Evolutionary conservation across 2,888 invertebrate species (phyloP), one percentile per base, ranked within the genome.

Genomic region (Lycia hirtaria): DNA sequence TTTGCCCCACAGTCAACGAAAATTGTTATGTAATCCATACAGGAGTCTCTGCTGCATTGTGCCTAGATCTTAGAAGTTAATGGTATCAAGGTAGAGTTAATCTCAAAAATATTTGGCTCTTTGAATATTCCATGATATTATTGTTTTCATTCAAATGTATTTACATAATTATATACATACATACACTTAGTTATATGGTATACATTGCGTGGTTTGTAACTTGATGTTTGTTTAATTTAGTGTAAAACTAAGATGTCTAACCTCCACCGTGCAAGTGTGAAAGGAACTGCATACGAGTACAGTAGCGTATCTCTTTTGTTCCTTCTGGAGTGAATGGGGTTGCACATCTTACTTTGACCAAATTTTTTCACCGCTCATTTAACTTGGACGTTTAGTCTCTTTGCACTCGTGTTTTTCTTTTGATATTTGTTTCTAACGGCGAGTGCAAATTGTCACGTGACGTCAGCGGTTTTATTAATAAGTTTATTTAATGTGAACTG

Each of bases 51-150:
- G 91, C 91, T 92, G 92, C 90, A 92, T 92, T 92, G 92, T 92
- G 92, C 92, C 92, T 92, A 92, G 92, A 92, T 92, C 88, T 91
- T 92, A 92, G 92, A 92, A 85, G 86, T 92, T 91, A 92, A 89
- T 88, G 86, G 89, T 91, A 89, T 90, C 88, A 89, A 89, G 87
- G 90, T 92, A 92, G 92, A 88, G 85, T 89, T 88, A 88, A 91
- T 91, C 91, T 92, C 92, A 92, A 85, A 92, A 85, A 88, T 87
- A 88, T 90, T 92, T 90, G 90, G 91, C 91, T 91, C 91, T 91
- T 91, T 92, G 88, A 92, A 91, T 89, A 90, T 91, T 91, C 88
- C 90, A 90, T 91, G 92, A 92, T 92, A 92, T 92, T 92, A 90
- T 88, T 90, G 86, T 87, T 87, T 87, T 89, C 91, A 88, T 88